Conservation (phyloP, 2,797 vertebrate genomes). For the Acrocephalus scirpaceus region DNA sequence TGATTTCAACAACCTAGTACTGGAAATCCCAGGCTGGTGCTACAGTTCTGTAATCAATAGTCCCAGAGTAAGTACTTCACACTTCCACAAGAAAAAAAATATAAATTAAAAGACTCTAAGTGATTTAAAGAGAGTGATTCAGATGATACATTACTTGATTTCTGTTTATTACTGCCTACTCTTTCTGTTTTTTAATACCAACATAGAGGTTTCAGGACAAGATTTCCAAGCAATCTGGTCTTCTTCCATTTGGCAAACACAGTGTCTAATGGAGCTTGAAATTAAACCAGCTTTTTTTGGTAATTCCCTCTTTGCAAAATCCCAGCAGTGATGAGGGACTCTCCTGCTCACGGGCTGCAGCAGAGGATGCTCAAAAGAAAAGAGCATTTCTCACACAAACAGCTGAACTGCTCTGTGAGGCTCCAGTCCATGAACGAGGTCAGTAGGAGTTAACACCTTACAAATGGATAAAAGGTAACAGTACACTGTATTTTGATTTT, state of each 20-base stretch:
- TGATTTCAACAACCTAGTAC: neutral
- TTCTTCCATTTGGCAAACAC: constrained; percentile 53
- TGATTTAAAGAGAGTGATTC: constrained; percentile 32
- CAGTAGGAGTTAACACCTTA: neutral
- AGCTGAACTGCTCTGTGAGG: neutral
- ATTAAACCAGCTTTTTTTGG: constrained; percentile 63
- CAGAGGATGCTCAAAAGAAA: neutral
- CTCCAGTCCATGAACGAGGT: neutral
- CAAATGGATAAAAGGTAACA: neutral
- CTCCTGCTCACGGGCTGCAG: neutral
- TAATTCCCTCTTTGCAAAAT: constrained; percentile 50
- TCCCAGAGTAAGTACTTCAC: neutral
- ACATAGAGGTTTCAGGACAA: constrained; percentile 17
- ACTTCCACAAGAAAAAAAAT: neutral
- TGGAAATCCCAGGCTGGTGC: constrained; percentile 9
- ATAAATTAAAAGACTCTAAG: neutral
- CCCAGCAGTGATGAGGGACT: neutral
- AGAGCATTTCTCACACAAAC: neutral
- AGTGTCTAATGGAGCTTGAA: constrained; percentile 58
- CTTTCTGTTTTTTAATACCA: constrained; percentile 44
- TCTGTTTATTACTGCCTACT: constrained; percentile 29
- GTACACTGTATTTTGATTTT: neutral
- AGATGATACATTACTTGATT: neutral
- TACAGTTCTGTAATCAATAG: constrained; percentile 31
- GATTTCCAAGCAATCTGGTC: constrained; percentile 43